Evolutionary conservation across 2,888 invertebrate genomes (phyloP).

Genomic region (Melikaiella ostensackeni): DNA sequence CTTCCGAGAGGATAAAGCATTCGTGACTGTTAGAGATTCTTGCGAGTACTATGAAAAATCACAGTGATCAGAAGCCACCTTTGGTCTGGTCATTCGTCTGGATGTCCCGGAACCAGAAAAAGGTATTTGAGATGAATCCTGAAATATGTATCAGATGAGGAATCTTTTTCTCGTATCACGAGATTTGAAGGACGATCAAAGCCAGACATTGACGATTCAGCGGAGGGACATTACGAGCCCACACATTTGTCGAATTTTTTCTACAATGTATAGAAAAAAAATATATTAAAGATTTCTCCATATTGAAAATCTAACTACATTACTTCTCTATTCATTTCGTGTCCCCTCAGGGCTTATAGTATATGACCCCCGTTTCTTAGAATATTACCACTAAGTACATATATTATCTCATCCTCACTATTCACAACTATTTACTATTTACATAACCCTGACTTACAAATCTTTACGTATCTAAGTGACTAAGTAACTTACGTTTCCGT

Average conservation of each 20-base stretch:
- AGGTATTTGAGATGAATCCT: background rate
- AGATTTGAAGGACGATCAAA: background rate
- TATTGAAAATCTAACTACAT: background rate
- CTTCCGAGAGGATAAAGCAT: background rate
- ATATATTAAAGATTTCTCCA: background rate
- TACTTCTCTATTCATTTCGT: too few species aligned
- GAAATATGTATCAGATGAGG: background rate
- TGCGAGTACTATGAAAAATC: background rate
- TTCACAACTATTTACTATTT: too few species aligned
- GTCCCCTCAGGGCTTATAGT: too few species aligned
- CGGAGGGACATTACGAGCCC: background rate
- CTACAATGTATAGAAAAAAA: background rate
- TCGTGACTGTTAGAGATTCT: background rate
- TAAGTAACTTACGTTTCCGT: too few species aligned
- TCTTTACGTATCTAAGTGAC: too few species aligned
- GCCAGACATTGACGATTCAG: background rate
- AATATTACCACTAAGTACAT: too few species aligned
- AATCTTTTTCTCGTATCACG: background rate
- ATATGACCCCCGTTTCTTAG: too few species aligned
- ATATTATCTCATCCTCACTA: too few species aligned
- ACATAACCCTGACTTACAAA: too few species aligned
- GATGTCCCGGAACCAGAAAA: background rate
- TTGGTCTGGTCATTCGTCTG: background rate
- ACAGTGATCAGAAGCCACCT: background rate
- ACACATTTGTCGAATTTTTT: background rate